Percentiles rank a stretch among this genome's conserved stretches.
Evolutionary conservation across 1,140 invertebrate species (phyloP).

Genomic region (Bactericera cockerelli): DNA sequence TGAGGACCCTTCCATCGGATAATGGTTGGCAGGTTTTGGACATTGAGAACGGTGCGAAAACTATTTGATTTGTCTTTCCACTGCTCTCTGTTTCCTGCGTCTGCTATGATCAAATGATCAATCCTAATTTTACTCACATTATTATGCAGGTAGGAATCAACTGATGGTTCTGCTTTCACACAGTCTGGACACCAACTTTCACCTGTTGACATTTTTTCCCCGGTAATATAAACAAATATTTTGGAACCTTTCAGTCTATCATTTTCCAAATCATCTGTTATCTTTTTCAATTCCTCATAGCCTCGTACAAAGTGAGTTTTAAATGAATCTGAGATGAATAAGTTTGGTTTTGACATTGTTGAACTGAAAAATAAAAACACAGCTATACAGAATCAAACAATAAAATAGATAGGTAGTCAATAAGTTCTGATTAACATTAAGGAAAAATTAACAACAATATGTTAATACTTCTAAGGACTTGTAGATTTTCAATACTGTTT

Average conservation of each 20-base stretch:
- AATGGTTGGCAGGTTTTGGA: neutral
- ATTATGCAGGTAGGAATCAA: neutral
- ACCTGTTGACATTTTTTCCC: neutral
- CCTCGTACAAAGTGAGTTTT: neutral
- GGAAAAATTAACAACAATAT: no score
- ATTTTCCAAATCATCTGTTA: neutral
- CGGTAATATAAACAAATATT: conserved; percentile 1
- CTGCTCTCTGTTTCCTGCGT: neutral
- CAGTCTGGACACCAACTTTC: conserved; percentile 6
- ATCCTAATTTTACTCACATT: neutral
- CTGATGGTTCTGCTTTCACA: neutral
- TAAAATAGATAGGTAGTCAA: no score
- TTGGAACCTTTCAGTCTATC: neutral
- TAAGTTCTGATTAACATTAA: no score
- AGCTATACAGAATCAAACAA: no score
- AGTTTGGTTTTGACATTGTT: neutral
- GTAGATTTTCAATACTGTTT: no score
- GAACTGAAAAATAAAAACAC: neutral
- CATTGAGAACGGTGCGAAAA: neutral
- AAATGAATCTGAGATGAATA: neutral
- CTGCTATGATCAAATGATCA: neutral
- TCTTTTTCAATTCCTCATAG: neutral
- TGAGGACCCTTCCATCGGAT: conserved; percentile 4
- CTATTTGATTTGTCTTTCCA: neutral
- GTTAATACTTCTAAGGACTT: no score